Evolutionary conservation across 2,888 invertebrate genomes (phyloP).

Genomic region (Andrena minutula): DNA sequence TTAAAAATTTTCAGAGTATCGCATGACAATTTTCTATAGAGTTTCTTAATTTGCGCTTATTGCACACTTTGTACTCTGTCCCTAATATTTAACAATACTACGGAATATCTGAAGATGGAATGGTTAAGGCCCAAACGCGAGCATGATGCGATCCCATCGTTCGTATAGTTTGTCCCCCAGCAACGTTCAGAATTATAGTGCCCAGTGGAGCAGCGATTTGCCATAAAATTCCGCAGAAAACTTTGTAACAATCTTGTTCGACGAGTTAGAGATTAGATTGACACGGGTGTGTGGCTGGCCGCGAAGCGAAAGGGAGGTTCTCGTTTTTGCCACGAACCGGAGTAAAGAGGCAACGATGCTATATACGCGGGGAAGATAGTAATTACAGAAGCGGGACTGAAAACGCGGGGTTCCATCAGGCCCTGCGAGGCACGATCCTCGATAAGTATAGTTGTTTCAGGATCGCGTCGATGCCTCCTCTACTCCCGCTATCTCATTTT

Average conservation of each 20-base stretch:
- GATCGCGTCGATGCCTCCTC: conserved; percentile 81
- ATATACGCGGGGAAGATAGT: conserved; percentile 79
- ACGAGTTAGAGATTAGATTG: conserved; percentile 23
- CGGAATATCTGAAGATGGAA: neutral
- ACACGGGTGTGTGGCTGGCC: neutral
- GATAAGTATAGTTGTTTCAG: conserved; percentile 85
- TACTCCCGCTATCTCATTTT: conserved; percentile 83
- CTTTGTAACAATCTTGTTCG: too few species aligned
- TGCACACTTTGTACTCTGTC: too few species aligned
- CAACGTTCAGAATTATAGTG: too few species aligned
- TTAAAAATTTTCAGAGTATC: too few species aligned
- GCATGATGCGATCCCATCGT: neutral
- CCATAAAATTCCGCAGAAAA: too few species aligned
- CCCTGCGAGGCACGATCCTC: conserved; percentile 84
- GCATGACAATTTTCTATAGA: too few species aligned
- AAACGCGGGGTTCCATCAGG: conserved; percentile 77
- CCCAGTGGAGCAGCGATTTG: too few species aligned
- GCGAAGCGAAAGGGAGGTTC: conserved; percentile 31
- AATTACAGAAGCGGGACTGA: conserved; percentile 84
- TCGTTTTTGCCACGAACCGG: conserved; percentile 65
- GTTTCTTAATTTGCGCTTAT: too few species aligned
- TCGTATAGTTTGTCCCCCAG: neutral
- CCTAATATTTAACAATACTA: neutral
- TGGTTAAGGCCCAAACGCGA: neutral
- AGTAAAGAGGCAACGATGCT: conserved; percentile 68